Evolutionary conservation across 2,888 invertebrate species (phyloP), one percentile per base, ranked within the genome.

Genomic region (Steinernema hermaphroditum): DNA sequence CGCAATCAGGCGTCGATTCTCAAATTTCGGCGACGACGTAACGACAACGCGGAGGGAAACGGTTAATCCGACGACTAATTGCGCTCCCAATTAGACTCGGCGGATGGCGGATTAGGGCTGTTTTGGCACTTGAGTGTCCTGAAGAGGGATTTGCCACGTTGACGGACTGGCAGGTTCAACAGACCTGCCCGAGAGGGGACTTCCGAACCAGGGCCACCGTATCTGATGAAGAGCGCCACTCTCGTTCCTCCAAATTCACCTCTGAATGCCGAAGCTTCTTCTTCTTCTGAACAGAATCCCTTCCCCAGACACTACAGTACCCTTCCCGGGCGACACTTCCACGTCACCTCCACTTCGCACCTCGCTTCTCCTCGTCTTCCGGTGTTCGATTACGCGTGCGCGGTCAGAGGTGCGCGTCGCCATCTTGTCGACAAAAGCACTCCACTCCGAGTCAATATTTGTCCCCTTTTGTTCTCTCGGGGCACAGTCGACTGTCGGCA

Each of bases 1-100:
- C 62, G 62, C 62, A 62, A 62, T 62, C 62, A 62, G 62, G 62
- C 62, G 62, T 16, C 1, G 62, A 62, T 62, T 62, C 62, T 62
- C 62, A 29, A 29, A 62, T 62, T 62, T 62, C 62, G 27, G 16
- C 62, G 62, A 62, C 27, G 62, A 62, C 62, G 62, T 62, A 62
- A 62, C 62, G 62, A 32, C 22, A 27, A 14, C 62, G 62, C 62
- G 29, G 32, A 19, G 27, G 9, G 62, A 62, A 62, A 62, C 32
- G 32, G 62, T 62, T 62, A 62, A 62, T 62, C 62, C 62, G 62
- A 29, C 8, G 32, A 19, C 62, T 62, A 62, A 62, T 62, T 62
- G 27, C 62, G 32, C 2, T 19, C 32, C 29, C 62, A 62, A 62
- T 62, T 62, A 62, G 62, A 27, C 12, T 37, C 37, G 37, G 12